Evolutionary conservation across 2,113 vertebrate species (phyloP), one percentile per base, ranked within the genome.

Genomic region (Myanophis thanlyinensis): DNA sequence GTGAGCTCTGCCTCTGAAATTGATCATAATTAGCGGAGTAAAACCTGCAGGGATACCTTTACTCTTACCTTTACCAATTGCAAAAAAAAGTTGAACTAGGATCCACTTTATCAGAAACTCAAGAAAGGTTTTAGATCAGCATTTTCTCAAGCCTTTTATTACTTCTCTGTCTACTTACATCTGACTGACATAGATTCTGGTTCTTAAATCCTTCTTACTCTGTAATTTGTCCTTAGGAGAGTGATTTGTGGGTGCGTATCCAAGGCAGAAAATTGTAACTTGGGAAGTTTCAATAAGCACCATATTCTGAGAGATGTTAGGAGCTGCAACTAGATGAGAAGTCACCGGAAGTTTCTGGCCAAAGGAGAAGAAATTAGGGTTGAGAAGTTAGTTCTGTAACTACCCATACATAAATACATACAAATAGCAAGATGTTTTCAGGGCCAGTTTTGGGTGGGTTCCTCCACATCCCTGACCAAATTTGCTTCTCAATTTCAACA

Each of bases 141-240:
- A 80, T 80, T 80, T 80, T 80, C 35, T 22, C 73, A 80, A 44
- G 35, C 73, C 73, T 44, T 80, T 80, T 22, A 8, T 51, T 87
- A 20, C 22, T 87, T 87, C 15, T 87, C 48, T 51, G 48, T 20
- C 27, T 22, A 18, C 15, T 87, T 30, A 51, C n/a, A 51, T 35
- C 86, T 87, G 49, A 9, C 3, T 52, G 54, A 67, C 46, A 62
- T 23, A 85, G 80, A 44, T 35, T 49, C 53, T 85, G 73, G 73
- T 44, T 51, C 49, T 62, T 59, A 85, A 85, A 62, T 59, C 52
- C n/a, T 85, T 59, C n/a, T 35, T 5, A 27, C 73, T 86, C 73
- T 93, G 25, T 85, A 89, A 89, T 92, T 92, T 92, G 46, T 93
- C 56, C 88, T 86, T 49, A 54, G 85, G 88, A 54, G 53, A 90